These are phyloP conservation scores for Volucella bombylans DNA, from an alignment of 2,888 invertebrate species.

Conservation along the genomic window DNA sequence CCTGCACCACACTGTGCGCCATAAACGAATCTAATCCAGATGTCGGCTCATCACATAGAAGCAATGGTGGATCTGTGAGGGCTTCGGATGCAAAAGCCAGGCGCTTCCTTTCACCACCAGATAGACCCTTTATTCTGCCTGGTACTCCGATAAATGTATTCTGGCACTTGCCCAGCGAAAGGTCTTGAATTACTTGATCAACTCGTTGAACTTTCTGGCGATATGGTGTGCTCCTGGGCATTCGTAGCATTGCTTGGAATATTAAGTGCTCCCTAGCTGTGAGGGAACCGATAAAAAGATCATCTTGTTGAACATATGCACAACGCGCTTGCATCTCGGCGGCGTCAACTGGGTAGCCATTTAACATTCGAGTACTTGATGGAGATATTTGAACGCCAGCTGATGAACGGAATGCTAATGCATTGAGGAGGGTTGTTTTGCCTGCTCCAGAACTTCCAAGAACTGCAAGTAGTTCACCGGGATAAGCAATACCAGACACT, in stretches of 20 bases:
- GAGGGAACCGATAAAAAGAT: slow-evolving; percentile 94
- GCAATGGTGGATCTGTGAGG: slow-evolving; percentile 95
- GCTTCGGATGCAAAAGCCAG: slow-evolving; percentile 98
- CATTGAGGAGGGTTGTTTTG: slow-evolving; percentile 96
- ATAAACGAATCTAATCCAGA: slow-evolving; percentile 98
- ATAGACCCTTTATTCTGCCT: slow-evolving; percentile 94
- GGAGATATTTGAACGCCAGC: slow-evolving; percentile 86
- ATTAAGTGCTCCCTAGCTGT: slow-evolving; percentile 94
- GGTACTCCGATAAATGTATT: slow-evolving; percentile 95
- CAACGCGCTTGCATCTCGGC: slow-evolving; percentile 89
- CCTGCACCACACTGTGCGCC: slow-evolving; percentile 95
- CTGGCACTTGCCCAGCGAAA: slow-evolving; percentile 94
- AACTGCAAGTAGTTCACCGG: slow-evolving; percentile 93
- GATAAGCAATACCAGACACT: slow-evolving; percentile 92
- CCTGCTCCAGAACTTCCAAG: slow-evolving; percentile 96
- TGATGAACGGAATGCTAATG: slow-evolving; percentile 91
- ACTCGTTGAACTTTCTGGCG: slow-evolving; percentile 90
- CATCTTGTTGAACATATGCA: slow-evolving; percentile 97
- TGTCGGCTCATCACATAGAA: slow-evolving; percentile 99
- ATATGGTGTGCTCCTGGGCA: slow-evolving; percentile 90
- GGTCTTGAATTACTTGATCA: slow-evolving; percentile 92
- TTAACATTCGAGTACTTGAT: slow-evolving; percentile 85
- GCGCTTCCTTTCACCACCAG: slow-evolving; percentile 97
- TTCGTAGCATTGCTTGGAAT: slow-evolving; percentile 94
- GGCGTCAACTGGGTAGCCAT: slow-evolving; percentile 89